phyloP scores from a whole-genome alignment of 2,888 invertebrate species.

The Heliconius ethilla region DNA sequence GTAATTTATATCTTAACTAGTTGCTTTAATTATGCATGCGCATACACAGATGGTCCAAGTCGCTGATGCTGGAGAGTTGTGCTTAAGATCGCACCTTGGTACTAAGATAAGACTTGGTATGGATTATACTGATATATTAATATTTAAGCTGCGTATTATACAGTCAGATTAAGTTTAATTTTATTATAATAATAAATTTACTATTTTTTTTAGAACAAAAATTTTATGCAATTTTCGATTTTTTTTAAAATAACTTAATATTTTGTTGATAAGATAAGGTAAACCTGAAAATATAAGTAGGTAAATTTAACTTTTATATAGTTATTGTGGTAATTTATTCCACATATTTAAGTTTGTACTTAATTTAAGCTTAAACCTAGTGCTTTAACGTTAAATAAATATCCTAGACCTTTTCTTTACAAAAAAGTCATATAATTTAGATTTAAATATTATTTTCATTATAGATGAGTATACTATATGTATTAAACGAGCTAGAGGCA shows the following conservation, averaged over 20 bases:
- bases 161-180: background rate
- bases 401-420: background rate
- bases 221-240: no score
- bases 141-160: background rate
- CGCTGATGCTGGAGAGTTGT: no score
- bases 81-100: background rate
- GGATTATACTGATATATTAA: background rate
- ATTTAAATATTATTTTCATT: background rate
- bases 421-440: background rate
- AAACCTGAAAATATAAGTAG: background rate
- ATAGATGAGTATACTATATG: background rate
- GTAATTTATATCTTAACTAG: conserved; percentile 21
- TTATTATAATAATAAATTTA: background rate
- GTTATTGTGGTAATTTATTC: background rate
- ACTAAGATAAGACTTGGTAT: background rate
- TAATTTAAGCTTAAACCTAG: background rate
- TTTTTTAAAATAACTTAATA: no score
- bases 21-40: conserved; percentile 1
- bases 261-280: no score
- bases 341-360: background rate
- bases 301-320: background rate
- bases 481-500: background rate
- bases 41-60: background rate
- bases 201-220: no score
- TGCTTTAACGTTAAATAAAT: background rate